Conservation (phyloP, 2,113 vertebrate genomes). For the Alexandromys fortis region DNA sequence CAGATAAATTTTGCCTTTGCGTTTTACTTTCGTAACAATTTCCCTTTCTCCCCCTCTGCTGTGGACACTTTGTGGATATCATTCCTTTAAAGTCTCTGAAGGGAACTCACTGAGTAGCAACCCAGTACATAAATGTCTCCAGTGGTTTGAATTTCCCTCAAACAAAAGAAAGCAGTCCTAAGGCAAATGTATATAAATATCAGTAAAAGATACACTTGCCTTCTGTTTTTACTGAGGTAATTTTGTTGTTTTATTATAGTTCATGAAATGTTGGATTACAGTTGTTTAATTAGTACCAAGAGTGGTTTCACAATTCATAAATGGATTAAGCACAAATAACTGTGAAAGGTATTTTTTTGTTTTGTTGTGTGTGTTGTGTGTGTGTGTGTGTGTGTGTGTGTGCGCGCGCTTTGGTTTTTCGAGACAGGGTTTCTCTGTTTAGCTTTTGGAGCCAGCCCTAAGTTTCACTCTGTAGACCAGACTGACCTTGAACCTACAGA, state of each 20-base stretch:
- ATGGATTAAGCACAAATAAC: not conserved
- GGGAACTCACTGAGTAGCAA: not conserved
- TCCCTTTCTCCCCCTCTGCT: not conserved
- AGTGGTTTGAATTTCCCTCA: not conserved
- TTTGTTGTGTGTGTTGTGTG: too few species aligned
- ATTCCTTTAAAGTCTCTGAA: not conserved
- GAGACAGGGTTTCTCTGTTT: too few species aligned
- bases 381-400: too few species aligned
- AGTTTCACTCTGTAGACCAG: too few species aligned
- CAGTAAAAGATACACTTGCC: not conserved
- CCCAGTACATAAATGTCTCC: not conserved
- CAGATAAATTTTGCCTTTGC: not conserved
- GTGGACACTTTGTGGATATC: not conserved
- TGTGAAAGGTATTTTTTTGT: not conserved
- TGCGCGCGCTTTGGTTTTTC: too few species aligned
- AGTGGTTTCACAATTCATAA: not conserved
- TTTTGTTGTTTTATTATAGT: not conserved
- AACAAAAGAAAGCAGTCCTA: not conserved
- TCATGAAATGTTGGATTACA: not conserved
- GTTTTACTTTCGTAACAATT: not conserved
- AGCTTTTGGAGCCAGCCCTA: too few species aligned
- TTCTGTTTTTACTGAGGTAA: not conserved
- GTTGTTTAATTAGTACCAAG: conserved; percentile 27
- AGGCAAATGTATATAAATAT: not conserved
- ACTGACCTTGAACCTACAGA: too few species aligned